Conservation (phyloP, 2,113 vertebrate genomes). For the Amblyopsis rosae region DNA sequence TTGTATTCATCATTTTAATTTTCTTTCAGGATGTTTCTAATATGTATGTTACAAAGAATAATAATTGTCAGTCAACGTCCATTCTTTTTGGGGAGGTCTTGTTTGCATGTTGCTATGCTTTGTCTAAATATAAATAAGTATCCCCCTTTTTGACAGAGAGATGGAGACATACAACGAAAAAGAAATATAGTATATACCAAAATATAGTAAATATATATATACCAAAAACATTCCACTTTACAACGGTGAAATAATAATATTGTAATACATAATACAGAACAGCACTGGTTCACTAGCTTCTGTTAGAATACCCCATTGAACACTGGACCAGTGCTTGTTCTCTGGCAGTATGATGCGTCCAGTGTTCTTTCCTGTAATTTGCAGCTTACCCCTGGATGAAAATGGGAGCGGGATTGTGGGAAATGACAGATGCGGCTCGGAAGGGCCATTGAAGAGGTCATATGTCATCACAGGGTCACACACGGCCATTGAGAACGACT, state of each 20-base stretch:
- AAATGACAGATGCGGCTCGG: constrained; percentile 74
- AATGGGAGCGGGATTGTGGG: constrained; percentile 68
- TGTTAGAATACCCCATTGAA: constrained; percentile 1
- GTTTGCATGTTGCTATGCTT: no score
- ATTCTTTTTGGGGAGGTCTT: not conserved
- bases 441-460: constrained; percentile 71
- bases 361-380: constrained; percentile 76
- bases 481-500: constrained; percentile 57
- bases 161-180: no score
- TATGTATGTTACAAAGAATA: not conserved
- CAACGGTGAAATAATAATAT: no score
- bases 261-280: no score
- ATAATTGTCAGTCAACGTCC: not conserved
- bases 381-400: constrained; percentile 68
- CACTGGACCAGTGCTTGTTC: not conserved
- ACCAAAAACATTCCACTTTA: no score
- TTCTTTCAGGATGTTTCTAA: not conserved
- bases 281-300: not conserved
- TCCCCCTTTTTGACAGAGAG: no score
- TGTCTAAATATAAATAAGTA: no score
- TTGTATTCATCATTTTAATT: no score
- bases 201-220: no score
- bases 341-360: constrained; percentile 46
- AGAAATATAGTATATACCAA: no score
- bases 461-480: constrained; percentile 73